A percentile compares a stretch with the other conserved stretches of the same genome.
Conservation (phyloP, 2,113 vertebrate species). For the Pedetes capensis region DNA sequence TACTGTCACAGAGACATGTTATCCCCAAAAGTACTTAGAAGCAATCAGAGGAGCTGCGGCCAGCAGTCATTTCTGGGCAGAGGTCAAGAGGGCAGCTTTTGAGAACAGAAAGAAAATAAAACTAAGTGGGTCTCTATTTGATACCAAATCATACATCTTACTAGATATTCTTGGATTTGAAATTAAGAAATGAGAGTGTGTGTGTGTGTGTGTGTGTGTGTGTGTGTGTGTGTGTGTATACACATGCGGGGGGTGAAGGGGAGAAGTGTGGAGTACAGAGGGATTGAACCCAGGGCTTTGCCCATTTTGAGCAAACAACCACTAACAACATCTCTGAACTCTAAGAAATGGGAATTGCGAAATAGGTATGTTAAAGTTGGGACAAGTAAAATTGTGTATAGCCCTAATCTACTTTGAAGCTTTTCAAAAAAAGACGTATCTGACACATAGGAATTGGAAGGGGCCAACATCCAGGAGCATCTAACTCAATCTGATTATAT, state of each 20-base stretch:
- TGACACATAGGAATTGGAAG: neutral
- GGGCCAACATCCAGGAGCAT: neutral
- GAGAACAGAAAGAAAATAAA: neutral
- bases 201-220: no score
- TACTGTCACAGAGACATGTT: neutral
- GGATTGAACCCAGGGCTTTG: neutral
- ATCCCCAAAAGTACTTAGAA: neutral
- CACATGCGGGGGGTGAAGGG: no score
- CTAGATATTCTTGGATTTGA: neutral
- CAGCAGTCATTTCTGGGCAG: neutral
- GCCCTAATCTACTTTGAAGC: neutral
- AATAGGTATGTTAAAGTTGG: neutral
- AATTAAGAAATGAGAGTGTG: neutral
- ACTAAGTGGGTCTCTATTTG: neutral
- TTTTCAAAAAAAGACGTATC: neutral
- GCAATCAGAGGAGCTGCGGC: neutral
- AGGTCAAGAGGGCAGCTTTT: neutral
- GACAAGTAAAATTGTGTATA: conserved; percentile 16
- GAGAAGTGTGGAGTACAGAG: no score
- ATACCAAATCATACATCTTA: neutral
- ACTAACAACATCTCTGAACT: neutral
- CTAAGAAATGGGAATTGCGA: neutral
- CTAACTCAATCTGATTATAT: neutral
- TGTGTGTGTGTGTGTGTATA: no score
- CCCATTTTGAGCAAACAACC: neutral